A percentile compares a stretch with the other conserved stretches of the same genome.
Evolutionary conservation across 2,797 vertebrate species (phyloP).

Genomic region (Neoniphon sammara): DNA sequence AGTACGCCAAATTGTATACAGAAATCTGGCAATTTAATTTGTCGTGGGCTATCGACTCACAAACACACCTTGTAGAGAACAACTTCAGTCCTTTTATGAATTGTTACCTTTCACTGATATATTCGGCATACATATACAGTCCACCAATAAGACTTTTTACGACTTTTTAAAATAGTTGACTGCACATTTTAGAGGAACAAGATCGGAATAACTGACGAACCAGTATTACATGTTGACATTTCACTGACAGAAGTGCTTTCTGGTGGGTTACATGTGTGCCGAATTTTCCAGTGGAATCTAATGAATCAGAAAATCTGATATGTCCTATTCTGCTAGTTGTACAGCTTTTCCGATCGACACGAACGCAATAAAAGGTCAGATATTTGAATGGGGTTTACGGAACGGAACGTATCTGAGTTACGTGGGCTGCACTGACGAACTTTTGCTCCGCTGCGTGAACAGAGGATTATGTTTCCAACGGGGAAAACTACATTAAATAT

Average conservation of each 20-base stretch:
- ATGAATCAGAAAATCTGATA: accelerated
- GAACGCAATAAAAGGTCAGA: neutral
- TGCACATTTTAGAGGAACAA: no score
- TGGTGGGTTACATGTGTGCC: neutral
- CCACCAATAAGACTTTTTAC: accelerated
- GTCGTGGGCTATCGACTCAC: no score
- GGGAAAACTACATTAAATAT: no score
- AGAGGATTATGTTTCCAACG: no score
- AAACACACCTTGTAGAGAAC: neutral
- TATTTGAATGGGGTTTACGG: neutral
- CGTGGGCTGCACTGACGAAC: no score
- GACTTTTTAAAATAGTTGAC: neutral
- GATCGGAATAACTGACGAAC: no score
- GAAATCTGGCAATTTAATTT: no score
- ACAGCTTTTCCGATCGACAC: no score
- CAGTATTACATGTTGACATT: neutral
- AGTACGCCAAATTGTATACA: neutral
- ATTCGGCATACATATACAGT: neutral
- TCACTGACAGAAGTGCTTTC: no score
- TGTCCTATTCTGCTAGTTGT: neutral
- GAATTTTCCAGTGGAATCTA: neutral
- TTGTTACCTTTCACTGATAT: neutral
- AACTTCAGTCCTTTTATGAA: accelerated
- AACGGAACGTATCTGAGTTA: no score
- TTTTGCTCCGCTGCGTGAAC: no score